Evolutionary conservation across 2,113 vertebrate genomes (phyloP).

Genomic region (Lagenorhynchus albirostris): DNA sequence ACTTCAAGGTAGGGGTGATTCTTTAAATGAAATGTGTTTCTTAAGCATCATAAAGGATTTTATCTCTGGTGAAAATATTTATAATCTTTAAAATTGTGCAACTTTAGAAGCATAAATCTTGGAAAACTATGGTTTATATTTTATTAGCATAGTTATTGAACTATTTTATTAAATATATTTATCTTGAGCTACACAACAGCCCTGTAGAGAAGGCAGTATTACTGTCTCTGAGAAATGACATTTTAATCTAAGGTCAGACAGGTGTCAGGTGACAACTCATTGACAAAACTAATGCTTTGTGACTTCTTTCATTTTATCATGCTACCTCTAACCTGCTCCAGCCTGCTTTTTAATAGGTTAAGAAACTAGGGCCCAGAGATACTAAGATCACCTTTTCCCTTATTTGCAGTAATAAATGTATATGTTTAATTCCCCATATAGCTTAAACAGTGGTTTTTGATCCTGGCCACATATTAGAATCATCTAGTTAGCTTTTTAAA

Average conservation of each 20-base stretch:
- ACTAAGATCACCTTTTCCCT: not conserved
- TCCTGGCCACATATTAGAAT: not conserved
- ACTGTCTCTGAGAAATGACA: conserved; percentile 32
- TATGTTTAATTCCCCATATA: not conserved
- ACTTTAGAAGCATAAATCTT: not conserved
- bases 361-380: not conserved
- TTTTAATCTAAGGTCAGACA: conserved; percentile 31
- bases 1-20: conserved; percentile 2
- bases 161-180: not conserved
- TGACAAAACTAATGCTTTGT: conserved; percentile 32
- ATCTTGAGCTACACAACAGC: not conserved
- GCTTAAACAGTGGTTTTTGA: not conserved
- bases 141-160: conserved; percentile 9
- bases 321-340: not conserved
- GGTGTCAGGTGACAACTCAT: conserved; percentile 23
- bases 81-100: conserved; percentile 26
- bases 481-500: conserved; percentile 8
- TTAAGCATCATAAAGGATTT: conserved; percentile 26
- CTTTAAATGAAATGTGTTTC: conserved; percentile 37
- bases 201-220: not conserved
- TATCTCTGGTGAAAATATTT: conserved; percentile 21
- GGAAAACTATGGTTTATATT: not conserved
- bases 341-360: conserved; percentile 6
- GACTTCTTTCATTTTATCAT: not conserved
- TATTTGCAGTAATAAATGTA: not conserved